These are phyloP conservation scores for Girardinus metallicus DNA, from an alignment of 2,797 vertebrate species.

Conservation along the genomic window DNA sequence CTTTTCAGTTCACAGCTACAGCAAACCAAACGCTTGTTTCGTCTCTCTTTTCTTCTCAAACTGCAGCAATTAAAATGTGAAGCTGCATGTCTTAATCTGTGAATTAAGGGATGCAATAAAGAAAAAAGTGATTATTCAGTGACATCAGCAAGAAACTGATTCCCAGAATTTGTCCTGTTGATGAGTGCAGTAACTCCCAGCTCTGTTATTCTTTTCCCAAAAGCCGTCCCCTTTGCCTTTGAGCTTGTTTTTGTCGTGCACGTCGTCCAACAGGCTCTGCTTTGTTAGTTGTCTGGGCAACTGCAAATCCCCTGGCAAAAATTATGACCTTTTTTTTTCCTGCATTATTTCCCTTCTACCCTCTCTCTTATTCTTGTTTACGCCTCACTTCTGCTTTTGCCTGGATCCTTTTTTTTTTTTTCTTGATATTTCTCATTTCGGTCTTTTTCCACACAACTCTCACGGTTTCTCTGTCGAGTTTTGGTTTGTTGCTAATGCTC, in stretches of 20 bases:
- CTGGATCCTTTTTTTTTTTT: slow-evolving; percentile 23
- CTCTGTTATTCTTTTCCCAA: slow-evolving; percentile 45
- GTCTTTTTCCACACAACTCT: slow-evolving; percentile 29
- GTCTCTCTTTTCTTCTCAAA: slow-evolving; percentile 1
- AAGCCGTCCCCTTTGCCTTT: slow-evolving; percentile 49
- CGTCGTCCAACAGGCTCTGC: slow-evolving; percentile 66
- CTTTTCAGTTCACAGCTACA: slow-evolving; percentile 58
- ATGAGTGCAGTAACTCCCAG: slow-evolving; percentile 40
- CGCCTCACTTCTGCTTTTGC: slow-evolving; percentile 34
- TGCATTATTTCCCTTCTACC: slow-evolving; percentile 53
- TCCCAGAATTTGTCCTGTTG: slow-evolving; percentile 33
- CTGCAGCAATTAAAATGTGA: slow-evolving; percentile 14
- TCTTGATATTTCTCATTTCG: neutral
- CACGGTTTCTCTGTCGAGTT: slow-evolving; percentile 25
- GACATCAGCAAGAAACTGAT: slow-evolving; percentile 16
- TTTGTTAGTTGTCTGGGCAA: slow-evolving; percentile 83
- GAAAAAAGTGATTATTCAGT: slow-evolving; percentile 30
- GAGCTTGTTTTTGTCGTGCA: slow-evolving; percentile 53
- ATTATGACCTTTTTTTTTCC: slow-evolving; percentile 67
- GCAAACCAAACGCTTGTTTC: slow-evolving; percentile 23
- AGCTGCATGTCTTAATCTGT: neutral
- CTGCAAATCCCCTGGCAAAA: slow-evolving; percentile 74
- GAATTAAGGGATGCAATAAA: slow-evolving; percentile 15
- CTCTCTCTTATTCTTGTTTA: slow-evolving; percentile 21
- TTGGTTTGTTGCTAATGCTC: slow-evolving; percentile 41